Percentiles rank a stretch among this genome's conserved stretches.
Conservation (phyloP, 2,113 vertebrate genomes). For the Bombycilla garrulus region DNA sequence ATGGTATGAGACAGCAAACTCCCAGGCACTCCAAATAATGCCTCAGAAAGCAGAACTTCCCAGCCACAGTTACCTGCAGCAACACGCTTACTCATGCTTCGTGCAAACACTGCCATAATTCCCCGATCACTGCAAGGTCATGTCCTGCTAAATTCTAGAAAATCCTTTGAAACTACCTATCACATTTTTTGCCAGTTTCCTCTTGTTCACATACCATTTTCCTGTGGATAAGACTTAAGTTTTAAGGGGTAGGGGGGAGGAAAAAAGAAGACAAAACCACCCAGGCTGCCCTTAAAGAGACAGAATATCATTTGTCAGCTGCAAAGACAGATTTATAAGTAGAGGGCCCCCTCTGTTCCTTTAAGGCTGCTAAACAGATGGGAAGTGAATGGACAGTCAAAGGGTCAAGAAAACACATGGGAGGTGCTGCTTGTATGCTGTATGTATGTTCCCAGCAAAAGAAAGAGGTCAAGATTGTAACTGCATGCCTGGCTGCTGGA, state of each 20-base stretch:
- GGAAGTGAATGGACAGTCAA: constrained; percentile 80
- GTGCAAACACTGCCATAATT: neutral
- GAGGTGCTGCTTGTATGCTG: constrained; percentile 69
- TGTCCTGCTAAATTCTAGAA: neutral
- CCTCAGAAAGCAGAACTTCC: neutral
- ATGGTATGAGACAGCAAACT: neutral
- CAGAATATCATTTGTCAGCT: constrained; percentile 73
- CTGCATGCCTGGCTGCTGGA: constrained; percentile 74
- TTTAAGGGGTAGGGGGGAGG: neutral
- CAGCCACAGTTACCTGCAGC: neutral
- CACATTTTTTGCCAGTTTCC: constrained; percentile 21
- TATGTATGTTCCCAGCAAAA: constrained; percentile 72
- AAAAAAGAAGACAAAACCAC: constrained; percentile 64
- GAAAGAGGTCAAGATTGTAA: constrained; percentile 80
- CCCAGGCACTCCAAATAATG: neutral
- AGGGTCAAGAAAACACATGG: constrained; percentile 76
- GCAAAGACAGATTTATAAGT: constrained; percentile 79
- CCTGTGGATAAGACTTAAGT: constrained; percentile 39
- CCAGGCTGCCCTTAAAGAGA: constrained; percentile 73
- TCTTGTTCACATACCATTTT: constrained; percentile 43
- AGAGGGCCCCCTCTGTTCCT: constrained; percentile 73
- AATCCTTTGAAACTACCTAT: constrained; percentile 23
- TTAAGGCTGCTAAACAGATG: constrained; percentile 81
- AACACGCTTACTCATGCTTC: neutral
- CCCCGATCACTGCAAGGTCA: constrained; percentile 10